A percentile compares a stretch with the other conserved stretches of the same genome.
phyloP scores from a whole-genome alignment of 2,888 invertebrate genomes.

The Acanthopleura granulata region DNA sequence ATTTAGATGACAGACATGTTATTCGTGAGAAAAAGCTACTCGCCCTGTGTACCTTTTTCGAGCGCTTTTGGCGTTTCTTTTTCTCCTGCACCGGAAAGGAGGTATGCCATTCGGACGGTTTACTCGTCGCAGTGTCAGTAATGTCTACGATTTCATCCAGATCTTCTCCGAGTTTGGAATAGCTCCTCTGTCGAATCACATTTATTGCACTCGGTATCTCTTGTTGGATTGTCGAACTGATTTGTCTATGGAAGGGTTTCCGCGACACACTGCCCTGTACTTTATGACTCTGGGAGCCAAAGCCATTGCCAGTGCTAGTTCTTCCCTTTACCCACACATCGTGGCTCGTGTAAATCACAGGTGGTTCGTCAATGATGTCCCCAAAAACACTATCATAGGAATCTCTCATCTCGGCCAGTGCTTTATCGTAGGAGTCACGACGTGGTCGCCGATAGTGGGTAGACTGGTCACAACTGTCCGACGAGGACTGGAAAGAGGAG shows the following conservation, averaged over 20 bases:
- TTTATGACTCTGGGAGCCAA: not conserved
- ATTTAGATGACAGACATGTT: not conserved
- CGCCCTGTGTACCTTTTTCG: conserved; percentile 5
- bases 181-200: not conserved
- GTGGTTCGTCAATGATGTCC: not conserved
- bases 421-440: not conserved
- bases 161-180: not conserved
- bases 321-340: not conserved
- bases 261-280: not conserved
- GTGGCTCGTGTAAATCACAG: not conserved
- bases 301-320: not conserved
- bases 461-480: not conserved
- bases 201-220: not conserved
- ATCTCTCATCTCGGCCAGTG: not conserved
- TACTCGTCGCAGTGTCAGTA: not conserved
- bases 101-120: not conserved
- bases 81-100: not conserved
- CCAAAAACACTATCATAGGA: not conserved
- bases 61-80: not conserved
- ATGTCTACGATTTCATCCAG: not conserved
- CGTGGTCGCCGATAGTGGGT: not conserved
- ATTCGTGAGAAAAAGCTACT: not conserved
- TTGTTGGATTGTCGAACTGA: not conserved
- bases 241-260: not conserved
- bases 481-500: not conserved